Base-by-base conservation (phyloP, 2,113 vertebrate species). In the Miniopterus natalensis region DNA sequence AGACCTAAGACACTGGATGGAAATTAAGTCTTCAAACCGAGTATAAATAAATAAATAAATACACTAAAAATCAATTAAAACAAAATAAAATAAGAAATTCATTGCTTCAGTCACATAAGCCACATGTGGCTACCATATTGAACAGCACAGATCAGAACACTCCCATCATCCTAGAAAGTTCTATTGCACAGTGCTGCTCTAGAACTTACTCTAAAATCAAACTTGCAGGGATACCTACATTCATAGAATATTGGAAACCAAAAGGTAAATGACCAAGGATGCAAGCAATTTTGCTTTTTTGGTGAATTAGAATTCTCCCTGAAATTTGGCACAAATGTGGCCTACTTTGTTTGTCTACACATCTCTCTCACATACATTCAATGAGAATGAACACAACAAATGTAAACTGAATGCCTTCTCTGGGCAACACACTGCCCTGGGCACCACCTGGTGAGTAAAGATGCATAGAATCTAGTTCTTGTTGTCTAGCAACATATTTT, bases 21-120 rank as follows among this genome's bases (percentile, higher is more conserved):
- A 94, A 90, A 95, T 66, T n/a, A 70, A 29, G 11, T 20, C 66
- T 95, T 92, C 86, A 36, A 21, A 70, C 42, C 20, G 11, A 84
- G 17, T 75, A 31, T 27, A 71, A 66, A 31, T 0, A 77, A 73
- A 40, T 8, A 36, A 75, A 83, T 55, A 73, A 71, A 88, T 77
- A 53, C 3, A 87, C 18, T 47, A 55, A 29, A 83, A 83, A 80
- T 85, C 21, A 87, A 92, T 17, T 63, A 63, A 63, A 61, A 59
- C 21, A 59, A 59, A 25, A 55, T 68, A 66, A 84, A 92, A 90
- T 89, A 51, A 21, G 70, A 92, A 70, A 85, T 74, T 83, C 61
- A 87, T 75, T 59, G 51, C 25, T 25, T 88, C 85, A 66, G 53
- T 40, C 51, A 65, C 14, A 90, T 1, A 65, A 51, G 63, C 29